Percentiles rank a stretch among this genome's conserved stretches.
phyloP scores from a whole-genome alignment of 2,113 vertebrate genomes.

The Protobothrops flavoviridis region DNA sequence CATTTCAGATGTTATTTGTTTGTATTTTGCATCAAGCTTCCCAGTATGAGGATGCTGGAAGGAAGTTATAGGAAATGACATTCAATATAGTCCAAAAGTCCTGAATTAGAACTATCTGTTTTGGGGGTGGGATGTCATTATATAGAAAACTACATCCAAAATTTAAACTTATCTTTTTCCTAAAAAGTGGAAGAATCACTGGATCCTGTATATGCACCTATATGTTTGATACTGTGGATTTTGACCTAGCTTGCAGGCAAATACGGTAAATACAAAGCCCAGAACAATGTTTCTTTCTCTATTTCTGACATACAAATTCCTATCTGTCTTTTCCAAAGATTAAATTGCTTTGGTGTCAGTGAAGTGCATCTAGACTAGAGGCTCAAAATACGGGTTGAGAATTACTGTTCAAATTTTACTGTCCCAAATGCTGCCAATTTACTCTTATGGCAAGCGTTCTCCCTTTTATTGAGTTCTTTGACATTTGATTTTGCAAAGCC shows the following conservation, averaged over 20 bases:
- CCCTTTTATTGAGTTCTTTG: conserved; percentile 50
- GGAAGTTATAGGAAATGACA: background rate
- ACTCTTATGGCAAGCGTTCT: conserved; percentile 27
- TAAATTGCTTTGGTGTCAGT: background rate
- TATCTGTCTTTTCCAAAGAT: background rate
- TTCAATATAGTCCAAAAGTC: background rate
- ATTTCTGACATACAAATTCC: background rate
- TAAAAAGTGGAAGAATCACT: background rate
- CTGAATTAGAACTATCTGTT: background rate
- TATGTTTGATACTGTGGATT: background rate
- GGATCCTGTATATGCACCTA: background rate
- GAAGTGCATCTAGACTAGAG: background rate
- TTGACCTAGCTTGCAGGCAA: background rate
- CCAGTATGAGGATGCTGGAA: background rate
- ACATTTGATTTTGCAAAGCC: conserved; percentile 57
- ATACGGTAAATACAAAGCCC: background rate
- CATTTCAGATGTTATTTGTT: background rate
- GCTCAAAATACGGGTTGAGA: background rate
- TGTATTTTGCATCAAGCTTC: background rate
- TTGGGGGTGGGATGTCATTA: background rate
- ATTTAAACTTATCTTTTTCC: background rate
- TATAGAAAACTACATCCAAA: background rate
- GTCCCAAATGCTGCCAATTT: conserved; percentile 25
- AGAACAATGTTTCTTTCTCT: background rate
- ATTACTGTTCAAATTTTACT: background rate